Base-by-base conservation (phyloP, 2,888 invertebrate genomes). In the Pheosia tremula region DNA sequence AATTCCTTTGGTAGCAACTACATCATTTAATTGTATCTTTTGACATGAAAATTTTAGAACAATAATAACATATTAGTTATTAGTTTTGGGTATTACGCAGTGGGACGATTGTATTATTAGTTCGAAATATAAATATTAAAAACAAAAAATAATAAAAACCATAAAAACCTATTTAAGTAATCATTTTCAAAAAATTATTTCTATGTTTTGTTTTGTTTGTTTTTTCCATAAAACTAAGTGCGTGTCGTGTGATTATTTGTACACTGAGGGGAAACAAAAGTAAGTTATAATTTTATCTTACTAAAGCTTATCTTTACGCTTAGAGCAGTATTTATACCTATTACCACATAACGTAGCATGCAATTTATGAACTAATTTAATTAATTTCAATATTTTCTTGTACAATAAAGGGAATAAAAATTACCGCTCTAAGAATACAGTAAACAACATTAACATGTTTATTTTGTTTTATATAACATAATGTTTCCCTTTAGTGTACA, bases 401-500 rank as follows among this genome's bases (percentile, higher is more conserved):
- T 93, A 90, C 93, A 92, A 80, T 92, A 93, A 93, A 93, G 93
- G 93, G 93, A 93, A 89, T 82, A 55, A 61, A 75, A 78, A 76
- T 81, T 88, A 87, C 91, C 92, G 93, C 92, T 93, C 92, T 92
- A 92, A 92, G 90, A 83, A 68, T 39, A 55, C 10, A 53, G 4
- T 39, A 39, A 50, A 55, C 6, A 13, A 36, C n/a, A 8, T 24
- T 10, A 45, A 45, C 24, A 24, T 24, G 10, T 8, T 41, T 9
- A 10, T 56, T 56, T 56, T 24, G 36, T 56, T 24, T 45, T 45
- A 9, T 24, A 10, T 24, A 8, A 11, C 10, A 54, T 5, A 78
- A 76, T 68, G 78, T 86, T 90, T 94, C 94, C 94, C 94, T 94
- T 94, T 94, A 94, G 93, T 94, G 94, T 94, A 91, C 93, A 93